Base-by-base conservation (phyloP, 2,888 invertebrate species). In the Agriopis marginaria region DNA sequence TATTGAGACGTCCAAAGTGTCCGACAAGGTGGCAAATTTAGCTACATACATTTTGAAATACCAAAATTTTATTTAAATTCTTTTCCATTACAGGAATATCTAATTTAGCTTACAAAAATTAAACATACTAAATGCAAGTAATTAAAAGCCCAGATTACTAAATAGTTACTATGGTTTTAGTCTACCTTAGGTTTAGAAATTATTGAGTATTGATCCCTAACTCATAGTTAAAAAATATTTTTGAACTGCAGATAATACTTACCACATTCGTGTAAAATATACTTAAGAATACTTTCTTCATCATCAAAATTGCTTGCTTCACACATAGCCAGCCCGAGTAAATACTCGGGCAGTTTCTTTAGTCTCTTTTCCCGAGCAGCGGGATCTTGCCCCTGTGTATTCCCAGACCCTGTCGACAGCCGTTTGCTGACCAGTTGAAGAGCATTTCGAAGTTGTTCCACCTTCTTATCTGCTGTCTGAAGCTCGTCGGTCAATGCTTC, bases 261-360 rank as follows among this genome's bases (percentile, higher is more conserved):
- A 91, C 95, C 95, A 89, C 95, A 95, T 86, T 95, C 95, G 86
- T 89, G 89, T 74, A 95, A 87, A 77, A 95, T 94, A 78, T 94
- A 93, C 77, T 96, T 96, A 77, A 97, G 88, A 74, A 95, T 89
- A 90, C 95, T 94, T 86, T 96, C 93, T 87, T 96, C 95, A 87
- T 95, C 91, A 90, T 96, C 93, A 94, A 89, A 87, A 83, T 95
- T 96, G 83, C 94, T 95, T 74, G 94, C 95, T 82, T 97, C 97
- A 83, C 95, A 95, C 96, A 97, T 96, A 70, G 96, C 96, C 75
- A 96, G 94, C 1, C 97, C 98, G 66, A 99, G 94, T 73, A 96
- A 94, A 86, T 96, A 97, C 86, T 99, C 98, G 7, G 98, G 97
- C 76, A 97, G 96, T 95, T 99, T 99, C 95, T 97, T 98, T 95